A percentile compares a stretch with the other conserved stretches of the same genome.
Evolutionary conservation across 2,888 invertebrate species (phyloP).

Genomic region (Andricus curvator): DNA sequence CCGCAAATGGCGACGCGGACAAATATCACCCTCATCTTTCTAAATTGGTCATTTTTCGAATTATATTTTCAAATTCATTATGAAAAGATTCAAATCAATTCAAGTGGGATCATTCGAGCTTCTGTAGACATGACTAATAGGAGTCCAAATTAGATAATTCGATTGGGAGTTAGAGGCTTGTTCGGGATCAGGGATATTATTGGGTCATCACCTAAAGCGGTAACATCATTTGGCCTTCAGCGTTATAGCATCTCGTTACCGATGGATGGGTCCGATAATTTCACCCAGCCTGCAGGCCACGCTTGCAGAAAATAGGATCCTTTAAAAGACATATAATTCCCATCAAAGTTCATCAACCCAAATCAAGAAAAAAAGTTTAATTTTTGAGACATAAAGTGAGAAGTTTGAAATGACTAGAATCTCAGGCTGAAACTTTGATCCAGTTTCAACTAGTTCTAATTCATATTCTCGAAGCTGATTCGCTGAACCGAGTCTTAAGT

Average conservation of each 20-base stretch:
- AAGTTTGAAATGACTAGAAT: not conserved
- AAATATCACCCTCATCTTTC: not conserved
- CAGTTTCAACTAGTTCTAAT: not conserved
- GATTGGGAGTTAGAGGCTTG: not conserved
- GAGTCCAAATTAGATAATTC: conserved; percentile 1
- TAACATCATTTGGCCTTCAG: conserved; percentile 25
- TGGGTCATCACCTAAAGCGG: not conserved
- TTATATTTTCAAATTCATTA: not conserved
- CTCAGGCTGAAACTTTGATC: conserved; percentile 5
- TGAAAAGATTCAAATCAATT: not conserved
- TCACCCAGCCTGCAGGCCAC: not conserved
- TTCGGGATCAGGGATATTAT: conserved; percentile 4
- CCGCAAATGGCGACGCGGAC: not conserved
- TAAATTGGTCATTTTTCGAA: not conserved
- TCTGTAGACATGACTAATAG: not conserved
- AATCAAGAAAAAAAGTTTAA: not conserved
- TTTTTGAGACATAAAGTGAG: not conserved
- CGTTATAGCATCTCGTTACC: not conserved
- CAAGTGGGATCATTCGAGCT: not conserved
- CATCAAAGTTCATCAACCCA: no score
- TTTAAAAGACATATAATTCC: not conserved
- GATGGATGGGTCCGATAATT: not conserved
- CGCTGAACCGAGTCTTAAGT: conserved; percentile 14
- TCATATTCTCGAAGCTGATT: not conserved
- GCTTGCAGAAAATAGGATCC: not conserved